Conservation (phyloP, 2,113 vertebrate genomes). For the Cyprinus carpio region DNA sequence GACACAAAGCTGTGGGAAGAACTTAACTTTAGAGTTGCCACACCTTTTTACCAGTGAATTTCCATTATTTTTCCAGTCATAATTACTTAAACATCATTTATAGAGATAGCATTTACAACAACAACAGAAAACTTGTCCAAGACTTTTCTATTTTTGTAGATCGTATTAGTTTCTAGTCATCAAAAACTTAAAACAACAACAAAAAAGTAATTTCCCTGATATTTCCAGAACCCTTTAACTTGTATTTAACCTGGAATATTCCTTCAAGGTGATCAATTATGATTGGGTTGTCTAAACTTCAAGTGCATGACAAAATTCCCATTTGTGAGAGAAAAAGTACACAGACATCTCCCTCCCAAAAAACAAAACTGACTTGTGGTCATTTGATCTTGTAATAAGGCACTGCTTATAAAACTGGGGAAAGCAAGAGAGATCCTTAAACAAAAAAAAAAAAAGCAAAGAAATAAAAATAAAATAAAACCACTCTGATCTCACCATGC, state of each 20-base stretch:
- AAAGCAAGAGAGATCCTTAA: conserved; percentile 77
- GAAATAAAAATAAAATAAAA: conserved; percentile 74
- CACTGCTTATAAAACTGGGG: conserved; percentile 85
- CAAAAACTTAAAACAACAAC: no score
- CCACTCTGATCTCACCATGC: conserved; percentile 92
- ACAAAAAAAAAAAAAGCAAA: conserved; percentile 55
- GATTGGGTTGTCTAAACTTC: conserved; percentile 60
- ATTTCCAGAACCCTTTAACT: background rate
- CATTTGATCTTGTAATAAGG: conserved; percentile 87
- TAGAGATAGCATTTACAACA: background rate
- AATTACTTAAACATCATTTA: background rate
- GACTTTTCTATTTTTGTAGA: no score
- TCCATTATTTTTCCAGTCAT: background rate
- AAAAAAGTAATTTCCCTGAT: background rate
- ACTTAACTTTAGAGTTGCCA: no score
- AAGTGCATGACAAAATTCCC: conserved; percentile 71
- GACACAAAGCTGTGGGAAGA: background rate
- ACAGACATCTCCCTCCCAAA: conserved; percentile 16
- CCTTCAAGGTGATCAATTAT: conserved; percentile 59
- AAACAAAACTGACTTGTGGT: conserved; percentile 25
- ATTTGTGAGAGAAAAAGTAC: conserved; percentile 47
- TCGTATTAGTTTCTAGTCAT: no score
- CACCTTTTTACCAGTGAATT: background rate
- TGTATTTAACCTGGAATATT: conserved; percentile 1
- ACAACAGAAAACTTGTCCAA: background rate